A percentile compares a stretch with the other conserved stretches of the same genome.
phyloP scores from a whole-genome alignment of 64 coral and sea anemone genomes.

The Montipora sp. region DNA sequence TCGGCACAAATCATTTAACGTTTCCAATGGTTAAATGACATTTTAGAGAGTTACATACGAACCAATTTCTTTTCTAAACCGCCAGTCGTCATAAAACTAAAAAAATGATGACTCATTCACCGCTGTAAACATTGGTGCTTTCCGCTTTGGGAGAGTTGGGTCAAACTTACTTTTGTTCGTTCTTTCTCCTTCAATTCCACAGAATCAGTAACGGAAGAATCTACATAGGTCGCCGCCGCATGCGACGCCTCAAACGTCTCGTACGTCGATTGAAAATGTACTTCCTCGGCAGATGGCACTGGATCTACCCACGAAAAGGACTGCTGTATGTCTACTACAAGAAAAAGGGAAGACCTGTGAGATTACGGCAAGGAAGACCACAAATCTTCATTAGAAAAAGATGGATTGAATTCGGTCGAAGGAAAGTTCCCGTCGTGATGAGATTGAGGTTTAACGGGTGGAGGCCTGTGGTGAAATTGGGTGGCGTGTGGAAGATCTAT shows the following conservation, averaged over 20 bases:
- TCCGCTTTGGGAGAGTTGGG: not conserved
- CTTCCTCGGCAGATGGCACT: not conserved
- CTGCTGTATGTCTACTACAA: not conserved
- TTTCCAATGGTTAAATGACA: too few relatives aligned
- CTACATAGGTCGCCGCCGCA: not conserved
- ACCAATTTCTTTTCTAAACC: too few relatives aligned
- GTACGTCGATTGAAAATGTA: constrained; percentile 2
- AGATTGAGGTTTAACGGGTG: not conserved
- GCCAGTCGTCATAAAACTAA: too few relatives aligned
- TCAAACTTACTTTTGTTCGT: not conserved
- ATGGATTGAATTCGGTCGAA: constrained; percentile 8
- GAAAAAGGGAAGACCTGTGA: not conserved
- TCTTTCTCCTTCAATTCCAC: not conserved
- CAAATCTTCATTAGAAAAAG: not conserved
- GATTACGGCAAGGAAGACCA: not conserved
- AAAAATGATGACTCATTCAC: too few relatives aligned
- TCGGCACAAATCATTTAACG: too few relatives aligned
- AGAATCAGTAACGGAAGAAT: constrained; percentile 15
- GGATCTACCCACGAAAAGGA: constrained; percentile 40
- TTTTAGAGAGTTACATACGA: too few relatives aligned
- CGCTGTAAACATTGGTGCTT: too few relatives aligned
- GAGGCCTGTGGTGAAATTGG: not conserved
- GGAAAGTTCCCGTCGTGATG: not conserved
- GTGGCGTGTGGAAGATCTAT: not conserved
- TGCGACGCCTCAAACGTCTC: not conserved